Conservation (phyloP, 2,888 invertebrate species). For the Dolichopus griseipennis region DNA sequence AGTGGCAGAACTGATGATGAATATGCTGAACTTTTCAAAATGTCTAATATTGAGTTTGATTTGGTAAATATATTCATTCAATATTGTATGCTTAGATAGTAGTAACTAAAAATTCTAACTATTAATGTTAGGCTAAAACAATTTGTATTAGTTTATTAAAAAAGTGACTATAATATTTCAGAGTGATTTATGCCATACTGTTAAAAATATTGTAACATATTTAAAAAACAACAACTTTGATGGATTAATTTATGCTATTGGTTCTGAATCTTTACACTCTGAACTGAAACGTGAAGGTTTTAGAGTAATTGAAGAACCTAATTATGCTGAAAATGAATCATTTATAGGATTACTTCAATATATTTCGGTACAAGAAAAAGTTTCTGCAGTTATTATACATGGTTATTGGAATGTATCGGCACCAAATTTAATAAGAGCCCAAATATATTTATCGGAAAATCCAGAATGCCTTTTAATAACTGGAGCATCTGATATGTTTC, state of each 20-base stretch:
- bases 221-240: slow-evolving; percentile 43
- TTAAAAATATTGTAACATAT: slow-evolving; percentile 42
- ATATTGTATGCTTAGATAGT: neutral
- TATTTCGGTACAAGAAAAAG: slow-evolving; percentile 29
- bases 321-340: slow-evolving; percentile 15
- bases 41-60: slow-evolving; percentile 28
- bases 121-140: too few species aligned
- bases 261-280: slow-evolving; percentile 33
- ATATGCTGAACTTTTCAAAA: slow-evolving; percentile 31
- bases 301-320: slow-evolving; percentile 39
- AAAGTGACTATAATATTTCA: slow-evolving; percentile 19
- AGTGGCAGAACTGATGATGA: slow-evolving; percentile 32
- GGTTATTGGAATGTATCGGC: slow-evolving; percentile 41
- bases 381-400: slow-evolving; percentile 46
- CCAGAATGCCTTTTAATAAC: slow-evolving; percentile 41
- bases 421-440: slow-evolving; percentile 40
- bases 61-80: slow-evolving; percentile 24
- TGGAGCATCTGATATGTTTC: slow-evolving; percentile 38
- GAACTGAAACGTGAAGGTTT: slow-evolving; percentile 41
- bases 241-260: slow-evolving; percentile 42
- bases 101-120: too few species aligned
- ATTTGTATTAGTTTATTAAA: neutral
- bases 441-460: slow-evolving; percentile 38
- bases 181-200: slow-evolving; percentile 43
- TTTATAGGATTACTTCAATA: neutral